These are phyloP conservation scores for Saccostrea glomerata DNA, from an alignment of 1,140 invertebrate genomes.

Conservation along the genomic window DNA sequence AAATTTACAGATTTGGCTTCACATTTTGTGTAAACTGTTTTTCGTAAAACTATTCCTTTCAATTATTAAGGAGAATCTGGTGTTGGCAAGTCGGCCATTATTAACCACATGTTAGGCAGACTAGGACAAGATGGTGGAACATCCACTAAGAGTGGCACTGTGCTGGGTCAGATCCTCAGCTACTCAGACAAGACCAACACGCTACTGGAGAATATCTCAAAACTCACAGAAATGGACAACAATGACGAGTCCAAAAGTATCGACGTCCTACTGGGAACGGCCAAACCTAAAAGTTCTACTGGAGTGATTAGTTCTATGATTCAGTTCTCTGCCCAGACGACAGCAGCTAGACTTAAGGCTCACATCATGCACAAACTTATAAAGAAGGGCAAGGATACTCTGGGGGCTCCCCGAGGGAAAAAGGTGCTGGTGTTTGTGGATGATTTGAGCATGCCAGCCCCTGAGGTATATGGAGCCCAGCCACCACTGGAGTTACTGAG, in stretches of 20 bases:
- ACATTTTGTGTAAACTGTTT: not conserved
- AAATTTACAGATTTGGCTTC: too few relatives aligned
- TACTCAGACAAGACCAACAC: slow-evolving; percentile 74
- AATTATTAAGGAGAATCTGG: slow-evolving; percentile 76
- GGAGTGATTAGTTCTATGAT: slow-evolving; percentile 74
- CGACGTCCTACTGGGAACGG: slow-evolving; percentile 60
- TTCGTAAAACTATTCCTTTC: not conserved
- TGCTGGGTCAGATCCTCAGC: slow-evolving; percentile 74
- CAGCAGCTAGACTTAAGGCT: slow-evolving; percentile 70
- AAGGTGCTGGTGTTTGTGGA: slow-evolving; percentile 79
- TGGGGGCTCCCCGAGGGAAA: slow-evolving; percentile 76
- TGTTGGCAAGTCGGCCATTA: slow-evolving; percentile 78
- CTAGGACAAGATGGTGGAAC: slow-evolving; percentile 75
- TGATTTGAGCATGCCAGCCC: slow-evolving; percentile 81
- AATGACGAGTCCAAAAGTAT: slow-evolving; percentile 55
- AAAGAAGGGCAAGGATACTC: slow-evolving; percentile 74
- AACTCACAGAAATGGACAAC: slow-evolving; percentile 67
- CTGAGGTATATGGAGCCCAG: slow-evolving; percentile 78
- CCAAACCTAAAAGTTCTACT: slow-evolving; percentile 63
- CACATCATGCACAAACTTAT: slow-evolving; percentile 78
- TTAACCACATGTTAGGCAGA: slow-evolving; percentile 74
- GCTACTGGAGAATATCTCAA: slow-evolving; percentile 75
- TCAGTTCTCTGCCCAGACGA: slow-evolving; percentile 77
- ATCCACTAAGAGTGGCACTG: slow-evolving; percentile 68
- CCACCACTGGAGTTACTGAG: slow-evolving; percentile 81